A percentile compares a stretch with the other conserved stretches of the same genome.
phyloP scores from a whole-genome alignment of 30 jellyfish, hydroid and myxozoan genomes.

The Turritopsis dohrnii region DNA sequence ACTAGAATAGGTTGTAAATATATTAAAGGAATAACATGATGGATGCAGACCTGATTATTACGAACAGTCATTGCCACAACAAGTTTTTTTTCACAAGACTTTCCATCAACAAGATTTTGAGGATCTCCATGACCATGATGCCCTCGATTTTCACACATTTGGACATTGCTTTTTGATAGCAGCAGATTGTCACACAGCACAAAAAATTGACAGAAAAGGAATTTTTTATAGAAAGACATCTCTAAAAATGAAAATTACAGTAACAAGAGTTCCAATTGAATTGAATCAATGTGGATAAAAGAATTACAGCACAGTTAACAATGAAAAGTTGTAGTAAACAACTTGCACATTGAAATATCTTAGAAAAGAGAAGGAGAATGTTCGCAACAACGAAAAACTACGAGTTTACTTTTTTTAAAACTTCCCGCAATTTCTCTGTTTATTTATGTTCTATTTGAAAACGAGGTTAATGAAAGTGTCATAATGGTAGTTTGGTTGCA shows the following conservation, averaged over 20 bases:
- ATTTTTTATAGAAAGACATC: not conserved
- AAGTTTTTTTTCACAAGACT: constrained; percentile 45
- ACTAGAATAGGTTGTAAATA: too few species aligned
- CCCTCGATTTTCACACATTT: constrained; percentile 52
- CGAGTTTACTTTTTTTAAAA: too few species aligned
- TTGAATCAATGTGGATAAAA: too few species aligned
- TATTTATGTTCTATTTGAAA: not conserved
- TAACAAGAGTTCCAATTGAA: too few species aligned
- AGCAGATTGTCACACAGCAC: not conserved
- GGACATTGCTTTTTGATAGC: constrained; percentile 38
- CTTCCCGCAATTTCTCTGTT: not conserved
- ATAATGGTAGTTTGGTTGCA: not conserved
- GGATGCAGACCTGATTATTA: constrained; percentile 49
- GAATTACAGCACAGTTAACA: too few species aligned
- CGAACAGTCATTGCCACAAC: constrained; percentile 42
- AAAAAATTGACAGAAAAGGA: not conserved
- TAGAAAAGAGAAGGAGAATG: too few species aligned
- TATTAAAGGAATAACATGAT: not conserved
- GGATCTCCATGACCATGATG: constrained; percentile 29
- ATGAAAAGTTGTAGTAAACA: too few species aligned
- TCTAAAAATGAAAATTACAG: not conserved
- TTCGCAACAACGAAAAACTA: too few species aligned
- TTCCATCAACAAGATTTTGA: constrained; percentile 40
- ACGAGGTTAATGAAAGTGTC: not conserved
- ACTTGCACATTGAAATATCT: too few species aligned